Conservation (phyloP, 2,113 vertebrate species). For the Corythaeola cristata region DNA sequence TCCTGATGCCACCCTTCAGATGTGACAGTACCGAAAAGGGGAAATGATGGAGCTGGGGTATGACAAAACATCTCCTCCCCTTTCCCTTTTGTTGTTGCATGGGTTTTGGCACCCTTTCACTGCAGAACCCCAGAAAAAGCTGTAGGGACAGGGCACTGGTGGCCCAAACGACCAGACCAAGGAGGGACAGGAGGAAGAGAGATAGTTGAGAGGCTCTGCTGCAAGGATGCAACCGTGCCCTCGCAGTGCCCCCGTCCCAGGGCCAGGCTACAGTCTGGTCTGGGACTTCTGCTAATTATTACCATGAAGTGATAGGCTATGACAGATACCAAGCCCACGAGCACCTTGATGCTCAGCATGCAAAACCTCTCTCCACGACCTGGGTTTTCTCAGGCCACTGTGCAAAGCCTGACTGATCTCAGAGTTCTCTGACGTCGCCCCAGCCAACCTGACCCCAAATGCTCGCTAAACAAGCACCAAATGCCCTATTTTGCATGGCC, state of each 20-base stretch:
- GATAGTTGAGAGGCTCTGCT: not conserved
- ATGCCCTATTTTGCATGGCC: constrained; percentile 19
- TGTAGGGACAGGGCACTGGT: not conserved
- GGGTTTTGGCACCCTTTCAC: not conserved
- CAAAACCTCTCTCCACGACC: not conserved
- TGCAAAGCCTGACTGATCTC: not conserved
- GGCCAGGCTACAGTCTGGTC: not conserved
- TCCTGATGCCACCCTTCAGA: not conserved
- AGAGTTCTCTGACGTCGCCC: not conserved
- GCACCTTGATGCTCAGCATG: not conserved
- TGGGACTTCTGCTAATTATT: not conserved
- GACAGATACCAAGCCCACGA: not conserved
- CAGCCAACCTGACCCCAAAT: constrained; percentile 46
- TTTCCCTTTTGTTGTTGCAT: not conserved
- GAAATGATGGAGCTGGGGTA: not conserved
- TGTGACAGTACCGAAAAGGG: not conserved
- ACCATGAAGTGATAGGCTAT: not conserved
- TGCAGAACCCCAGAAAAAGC: not conserved
- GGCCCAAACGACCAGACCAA: not conserved
- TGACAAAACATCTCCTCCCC: not conserved
- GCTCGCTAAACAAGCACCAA: not conserved
- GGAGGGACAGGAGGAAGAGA: not conserved
- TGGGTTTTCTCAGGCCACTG: constrained; percentile 49
- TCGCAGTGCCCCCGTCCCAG: not conserved
- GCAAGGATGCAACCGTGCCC: not conserved